Evolutionary conservation across 2,113 vertebrate genomes (phyloP).

Genomic region (Pipa parva): DNA sequence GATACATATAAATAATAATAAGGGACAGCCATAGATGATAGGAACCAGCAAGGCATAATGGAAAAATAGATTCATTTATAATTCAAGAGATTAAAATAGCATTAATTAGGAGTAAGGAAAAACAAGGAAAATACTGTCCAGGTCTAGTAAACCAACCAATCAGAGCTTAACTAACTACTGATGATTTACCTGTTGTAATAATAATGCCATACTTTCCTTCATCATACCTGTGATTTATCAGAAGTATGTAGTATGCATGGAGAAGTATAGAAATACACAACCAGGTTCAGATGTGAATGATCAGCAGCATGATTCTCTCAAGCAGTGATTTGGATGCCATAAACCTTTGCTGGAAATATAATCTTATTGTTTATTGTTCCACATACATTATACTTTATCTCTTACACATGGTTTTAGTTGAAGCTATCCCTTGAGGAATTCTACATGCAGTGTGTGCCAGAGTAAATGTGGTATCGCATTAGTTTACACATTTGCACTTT

Average conservation of each 20-base stretch:
- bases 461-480: constrained; percentile 21
- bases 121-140: no score
- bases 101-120: no score
- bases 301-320: constrained; percentile 8
- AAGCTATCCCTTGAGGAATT: constrained; percentile 20
- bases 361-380: constrained; percentile 37
- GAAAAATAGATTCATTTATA: no score
- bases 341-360: constrained; percentile 33
- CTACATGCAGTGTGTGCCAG: constrained; percentile 16
- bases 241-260: constrained; percentile 12
- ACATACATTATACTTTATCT: constrained; percentile 39
- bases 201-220: no score
- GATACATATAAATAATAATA: no score
- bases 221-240: constrained; percentile 8
- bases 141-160: no score
- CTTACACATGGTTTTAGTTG: constrained; percentile 28
- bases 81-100: no score
- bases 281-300: constrained; percentile 3
- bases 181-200: no score
- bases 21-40: no score
- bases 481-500: constrained; percentile 40
- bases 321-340: constrained; percentile 13
- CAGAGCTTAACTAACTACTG: no score
- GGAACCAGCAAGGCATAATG: no score
- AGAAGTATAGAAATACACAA: constrained; percentile 20